phyloP scores from a whole-genome alignment of 64 coral and sea anemone species.

The Hydrozoanthus tunicans region DNA sequence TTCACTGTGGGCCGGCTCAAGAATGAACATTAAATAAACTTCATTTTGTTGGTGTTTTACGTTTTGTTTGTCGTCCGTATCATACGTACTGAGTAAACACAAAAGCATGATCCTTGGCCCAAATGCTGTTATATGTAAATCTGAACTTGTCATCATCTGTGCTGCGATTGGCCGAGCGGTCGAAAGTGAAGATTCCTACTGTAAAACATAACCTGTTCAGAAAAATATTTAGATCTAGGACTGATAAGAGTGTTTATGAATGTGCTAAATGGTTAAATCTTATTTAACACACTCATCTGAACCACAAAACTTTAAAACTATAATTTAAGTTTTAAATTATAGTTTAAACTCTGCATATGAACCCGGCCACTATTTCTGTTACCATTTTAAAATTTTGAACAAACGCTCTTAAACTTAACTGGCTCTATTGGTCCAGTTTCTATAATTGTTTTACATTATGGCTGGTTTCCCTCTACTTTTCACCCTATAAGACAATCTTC shows the following conservation, averaged over 20 bases:
- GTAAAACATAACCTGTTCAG: conserved; percentile 18
- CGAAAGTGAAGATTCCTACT: conserved; percentile 9
- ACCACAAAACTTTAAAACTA: conserved; percentile 27
- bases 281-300: conserved; percentile 31
- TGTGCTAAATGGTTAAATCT: conserved; percentile 29
- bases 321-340: conserved; percentile 8
- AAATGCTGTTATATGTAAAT: conserved; percentile 9
- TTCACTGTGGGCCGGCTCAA: neutral
- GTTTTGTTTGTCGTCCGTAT: neutral
- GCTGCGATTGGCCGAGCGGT: conserved; percentile 5
- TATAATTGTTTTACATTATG: neutral
- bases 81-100: neutral
- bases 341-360: neutral
- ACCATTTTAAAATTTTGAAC: neutral
- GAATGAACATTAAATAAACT: too few relatives aligned
- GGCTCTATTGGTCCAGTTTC: neutral
- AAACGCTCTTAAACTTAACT: neutral
- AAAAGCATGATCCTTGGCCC: conserved; percentile 21
- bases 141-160: conserved; percentile 19
- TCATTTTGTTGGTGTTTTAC: too few relatives aligned
- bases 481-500: too few relatives aligned
- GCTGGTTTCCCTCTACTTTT: neutral
- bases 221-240: conserved; percentile 14
- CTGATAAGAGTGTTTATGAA: conserved; percentile 7
- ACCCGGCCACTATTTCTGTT: neutral